Conservation (phyloP, 2,797 vertebrate species). For the Acridotheres tristis region DNA sequence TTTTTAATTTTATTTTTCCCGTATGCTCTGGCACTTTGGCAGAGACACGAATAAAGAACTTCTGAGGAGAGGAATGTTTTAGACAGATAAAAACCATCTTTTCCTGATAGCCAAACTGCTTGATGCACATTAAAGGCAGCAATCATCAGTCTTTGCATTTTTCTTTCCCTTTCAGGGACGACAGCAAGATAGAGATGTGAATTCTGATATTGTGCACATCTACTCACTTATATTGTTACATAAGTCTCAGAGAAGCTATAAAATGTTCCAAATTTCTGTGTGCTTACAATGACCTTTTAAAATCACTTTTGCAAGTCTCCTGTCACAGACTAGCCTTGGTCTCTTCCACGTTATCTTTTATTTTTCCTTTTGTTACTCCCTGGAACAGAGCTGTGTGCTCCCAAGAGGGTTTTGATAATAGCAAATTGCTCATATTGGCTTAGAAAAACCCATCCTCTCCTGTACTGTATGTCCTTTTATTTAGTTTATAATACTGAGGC, state of each 20-base stretch:
- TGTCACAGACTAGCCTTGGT: neutral
- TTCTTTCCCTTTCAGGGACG: neutral
- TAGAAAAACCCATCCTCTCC: conserved; percentile 1
- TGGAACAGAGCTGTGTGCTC: neutral
- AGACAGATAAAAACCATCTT: neutral
- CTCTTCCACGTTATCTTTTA: neutral
- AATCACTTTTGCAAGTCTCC: neutral
- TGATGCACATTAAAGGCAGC: neutral
- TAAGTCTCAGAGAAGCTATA: neutral
- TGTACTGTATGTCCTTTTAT: conserved; percentile 14
- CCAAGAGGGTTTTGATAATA: neutral
- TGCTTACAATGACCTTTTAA: neutral
- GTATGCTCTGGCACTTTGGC: neutral
- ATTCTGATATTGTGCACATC: neutral
- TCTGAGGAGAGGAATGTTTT: neutral
- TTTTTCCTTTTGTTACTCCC: conserved; percentile 6
- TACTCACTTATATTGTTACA: neutral
- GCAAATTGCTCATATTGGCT: neutral
- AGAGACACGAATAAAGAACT: neutral
- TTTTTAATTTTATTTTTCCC: neutral
- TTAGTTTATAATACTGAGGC: conserved; percentile 25
- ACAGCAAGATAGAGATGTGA: neutral
- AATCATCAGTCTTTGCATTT: neutral
- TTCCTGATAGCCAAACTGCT: neutral
- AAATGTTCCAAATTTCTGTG: neutral